phyloP scores from a whole-genome alignment of 2,113 vertebrate species.

The Pedionomus torquatus region DNA sequence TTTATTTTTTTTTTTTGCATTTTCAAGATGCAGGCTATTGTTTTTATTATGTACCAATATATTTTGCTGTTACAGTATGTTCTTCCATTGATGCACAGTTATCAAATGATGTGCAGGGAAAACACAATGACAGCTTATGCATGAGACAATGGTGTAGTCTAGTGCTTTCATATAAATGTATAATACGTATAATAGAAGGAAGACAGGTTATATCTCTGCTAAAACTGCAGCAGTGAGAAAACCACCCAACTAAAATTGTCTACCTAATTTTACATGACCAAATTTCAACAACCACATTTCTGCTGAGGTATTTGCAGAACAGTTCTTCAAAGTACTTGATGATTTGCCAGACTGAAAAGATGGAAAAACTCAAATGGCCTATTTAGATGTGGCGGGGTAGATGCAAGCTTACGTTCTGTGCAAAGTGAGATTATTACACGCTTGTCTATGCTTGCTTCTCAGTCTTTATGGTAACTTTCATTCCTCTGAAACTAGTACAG shows the following conservation, averaged over 20 bases:
- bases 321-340: not conserved
- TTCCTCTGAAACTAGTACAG: not conserved
- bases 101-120: not conserved
- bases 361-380: not conserved
- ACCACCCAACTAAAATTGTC: not conserved
- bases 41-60: not conserved
- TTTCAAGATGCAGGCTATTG: not conserved
- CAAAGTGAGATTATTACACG: not conserved
- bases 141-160: not conserved
- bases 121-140: not conserved
- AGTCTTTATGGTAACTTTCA: not conserved
- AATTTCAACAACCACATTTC: not conserved
- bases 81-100: not conserved
- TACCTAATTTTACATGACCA: not conserved
- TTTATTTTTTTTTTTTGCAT: not conserved
- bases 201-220: not conserved
- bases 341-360: not conserved
- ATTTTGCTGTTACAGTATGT: not conserved
- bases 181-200: not conserved
- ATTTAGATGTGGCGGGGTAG: not conserved
- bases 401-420: not conserved
- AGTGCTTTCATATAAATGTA: no score
- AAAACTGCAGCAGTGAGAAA: not conserved
- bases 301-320: not conserved
- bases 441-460: not conserved